phyloP scores from a whole-genome alignment of 2,888 invertebrate genomes.

The Creontiades dilutus region DNA sequence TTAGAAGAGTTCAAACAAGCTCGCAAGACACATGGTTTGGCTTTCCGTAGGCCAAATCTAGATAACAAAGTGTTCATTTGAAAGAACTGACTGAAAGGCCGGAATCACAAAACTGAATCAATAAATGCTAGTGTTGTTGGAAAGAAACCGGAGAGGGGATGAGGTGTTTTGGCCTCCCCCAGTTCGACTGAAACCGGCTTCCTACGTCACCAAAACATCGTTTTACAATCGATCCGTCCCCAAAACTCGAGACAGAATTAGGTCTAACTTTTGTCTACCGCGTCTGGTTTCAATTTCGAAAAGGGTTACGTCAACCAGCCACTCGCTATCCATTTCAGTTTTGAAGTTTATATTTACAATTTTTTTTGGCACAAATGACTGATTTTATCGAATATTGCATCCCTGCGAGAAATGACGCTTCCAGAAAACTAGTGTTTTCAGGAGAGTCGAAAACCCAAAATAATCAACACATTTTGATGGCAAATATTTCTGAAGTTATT shows the following conservation, averaged over 20 bases:
- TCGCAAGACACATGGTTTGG: no score
- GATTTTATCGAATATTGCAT: no score
- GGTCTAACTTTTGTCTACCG: not conserved
- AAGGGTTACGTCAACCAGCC: not conserved
- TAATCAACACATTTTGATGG: no score
- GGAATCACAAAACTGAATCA: conserved; percentile 43
- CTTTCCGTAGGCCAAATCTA: not conserved
- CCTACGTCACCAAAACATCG: conserved; percentile 29
- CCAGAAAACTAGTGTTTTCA: no score
- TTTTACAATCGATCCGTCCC: conserved; percentile 1
- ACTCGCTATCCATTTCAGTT: no score
- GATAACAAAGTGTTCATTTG: not conserved
- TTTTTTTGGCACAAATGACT: no score
- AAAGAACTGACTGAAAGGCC: not conserved
- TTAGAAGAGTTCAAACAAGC: no score
- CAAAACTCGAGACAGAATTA: conserved; percentile 10
- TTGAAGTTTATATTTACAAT: no score
- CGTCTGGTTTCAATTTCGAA: not conserved
- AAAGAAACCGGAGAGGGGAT: conserved; percentile 52
- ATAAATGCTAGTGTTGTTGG: conserved; percentile 49
- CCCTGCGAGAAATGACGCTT: no score
- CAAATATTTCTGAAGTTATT: no score
- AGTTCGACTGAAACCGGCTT: not conserved
- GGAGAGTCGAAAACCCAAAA: no score
- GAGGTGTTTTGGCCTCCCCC: conserved; percentile 46